Evolutionary conservation across 2,888 invertebrate species (phyloP).

Genomic region (Galeruca laticollis): DNA sequence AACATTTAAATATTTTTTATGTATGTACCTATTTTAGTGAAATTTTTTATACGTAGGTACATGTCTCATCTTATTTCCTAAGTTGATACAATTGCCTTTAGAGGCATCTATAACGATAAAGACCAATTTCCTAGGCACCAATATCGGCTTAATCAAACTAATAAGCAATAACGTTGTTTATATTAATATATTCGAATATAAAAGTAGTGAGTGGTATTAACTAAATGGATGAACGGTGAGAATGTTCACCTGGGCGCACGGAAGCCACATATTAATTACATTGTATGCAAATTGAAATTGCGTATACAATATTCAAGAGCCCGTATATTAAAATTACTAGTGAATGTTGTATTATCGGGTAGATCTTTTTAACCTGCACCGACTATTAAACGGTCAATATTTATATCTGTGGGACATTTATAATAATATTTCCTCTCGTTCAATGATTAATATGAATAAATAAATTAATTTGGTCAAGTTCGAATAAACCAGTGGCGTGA

Average conservation of each 20-base stretch:
- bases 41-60: too few species aligned
- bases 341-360: constrained; percentile 2
- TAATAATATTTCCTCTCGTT: too few species aligned
- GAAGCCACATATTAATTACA: constrained; percentile 20
- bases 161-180: not conserved
- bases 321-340: constrained; percentile 4
- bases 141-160: not conserved
- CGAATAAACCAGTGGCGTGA: too few species aligned
- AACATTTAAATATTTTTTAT: too few species aligned
- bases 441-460: too few species aligned
- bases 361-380: constrained; percentile 9
- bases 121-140: not conserved
- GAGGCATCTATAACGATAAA: too few species aligned
- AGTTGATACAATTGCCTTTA: too few species aligned
- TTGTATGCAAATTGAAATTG: constrained; percentile 13
- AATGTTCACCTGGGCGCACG: constrained; percentile 6
- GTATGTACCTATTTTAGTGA: too few species aligned
- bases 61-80: too few species aligned
- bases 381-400: not conserved
- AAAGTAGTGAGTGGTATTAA: constrained; percentile 4
- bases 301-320: constrained; percentile 3
- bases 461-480: too few species aligned
- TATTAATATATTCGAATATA: constrained; percentile 1
- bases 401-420: too few species aligned
- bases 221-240: constrained; percentile 12